These are phyloP conservation scores for Caenorhabditis briggsae DNA, from an alignment of 1,140 invertebrate genomes.

Conservation along the genomic window DNA sequence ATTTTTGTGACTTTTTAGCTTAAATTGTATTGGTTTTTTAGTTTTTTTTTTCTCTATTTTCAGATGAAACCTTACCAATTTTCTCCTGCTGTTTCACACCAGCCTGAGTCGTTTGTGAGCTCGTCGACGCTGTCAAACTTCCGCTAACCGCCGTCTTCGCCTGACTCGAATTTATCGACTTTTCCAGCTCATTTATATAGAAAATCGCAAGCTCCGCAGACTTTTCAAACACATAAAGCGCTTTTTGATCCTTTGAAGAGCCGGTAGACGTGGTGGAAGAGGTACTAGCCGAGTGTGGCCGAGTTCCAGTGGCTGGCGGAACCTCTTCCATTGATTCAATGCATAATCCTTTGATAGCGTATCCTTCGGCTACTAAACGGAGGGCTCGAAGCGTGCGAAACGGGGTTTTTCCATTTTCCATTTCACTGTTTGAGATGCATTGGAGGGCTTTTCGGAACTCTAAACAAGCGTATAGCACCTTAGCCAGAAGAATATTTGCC, in stretches of 20 bases:
- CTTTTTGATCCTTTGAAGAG: conserved; percentile 49
- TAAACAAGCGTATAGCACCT: conserved; percentile 19
- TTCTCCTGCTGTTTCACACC: conserved; percentile 39
- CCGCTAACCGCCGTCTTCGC: conserved; percentile 6
- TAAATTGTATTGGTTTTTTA: too few relatives aligned
- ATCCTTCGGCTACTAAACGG: conserved; percentile 65
- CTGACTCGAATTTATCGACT: conserved; percentile 60
- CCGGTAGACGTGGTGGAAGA: neutral
- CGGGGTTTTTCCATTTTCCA: conserved; percentile 60
- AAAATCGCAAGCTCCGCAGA: conserved; percentile 66
- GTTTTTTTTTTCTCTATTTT: too few relatives aligned
- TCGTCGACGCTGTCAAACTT: conserved; percentile 25
- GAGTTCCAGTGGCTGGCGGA: neutral
- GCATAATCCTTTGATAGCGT: conserved; percentile 64
- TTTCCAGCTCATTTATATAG: conserved; percentile 66
- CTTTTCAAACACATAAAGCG: conserved; percentile 66
- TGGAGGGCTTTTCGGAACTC: conserved; percentile 51
- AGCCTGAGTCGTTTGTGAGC: neutral
- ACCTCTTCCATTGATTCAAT: conserved; percentile 36
- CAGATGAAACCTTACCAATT: neutral
- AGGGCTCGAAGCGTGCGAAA: conserved; percentile 63
- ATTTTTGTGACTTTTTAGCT: too few relatives aligned
- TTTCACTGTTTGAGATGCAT: conserved; percentile 60
- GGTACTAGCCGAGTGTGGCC: conserved; percentile 10
- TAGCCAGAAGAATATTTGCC: conserved; percentile 43